Conservation (phyloP, 2,113 vertebrate genomes). For the Scophthalmus maximus region DNA sequence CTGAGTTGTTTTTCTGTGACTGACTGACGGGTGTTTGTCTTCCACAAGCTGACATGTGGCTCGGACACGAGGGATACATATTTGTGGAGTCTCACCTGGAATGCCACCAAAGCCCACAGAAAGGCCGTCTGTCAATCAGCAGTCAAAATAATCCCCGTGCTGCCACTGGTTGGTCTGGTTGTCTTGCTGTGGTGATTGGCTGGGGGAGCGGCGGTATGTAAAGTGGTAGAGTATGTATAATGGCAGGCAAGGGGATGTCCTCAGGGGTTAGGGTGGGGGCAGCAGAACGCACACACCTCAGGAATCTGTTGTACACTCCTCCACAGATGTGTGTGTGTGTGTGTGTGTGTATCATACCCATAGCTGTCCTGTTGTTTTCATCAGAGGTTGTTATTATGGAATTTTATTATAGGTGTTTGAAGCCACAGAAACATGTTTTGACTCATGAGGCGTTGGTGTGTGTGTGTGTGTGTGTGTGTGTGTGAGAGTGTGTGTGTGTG, state of each 20-base stretch:
- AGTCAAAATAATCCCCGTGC: conserved; percentile 21
- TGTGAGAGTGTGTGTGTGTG: too few species aligned
- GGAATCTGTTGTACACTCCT: conserved; percentile 57
- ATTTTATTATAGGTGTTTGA: conserved; percentile 45
- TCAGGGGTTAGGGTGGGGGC: conserved; percentile 72
- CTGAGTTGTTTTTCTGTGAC: not conserved
- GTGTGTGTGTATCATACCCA: conserved; percentile 7
- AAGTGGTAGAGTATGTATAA: conserved; percentile 50
- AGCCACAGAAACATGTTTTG: conserved; percentile 63
- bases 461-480: conserved; percentile 42
- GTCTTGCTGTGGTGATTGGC: conserved; percentile 55
- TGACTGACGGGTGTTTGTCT: not conserved
- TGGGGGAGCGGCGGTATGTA: conserved; percentile 51
- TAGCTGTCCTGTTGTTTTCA: conserved; percentile 40
- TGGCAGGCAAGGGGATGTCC: conserved; percentile 60
- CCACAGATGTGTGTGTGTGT: conserved; percentile 28
- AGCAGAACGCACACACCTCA: conserved; percentile 49
- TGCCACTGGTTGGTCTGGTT: conserved; percentile 69
- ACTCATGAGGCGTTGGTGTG: conserved; percentile 61
- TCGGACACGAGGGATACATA: conserved; percentile 41
- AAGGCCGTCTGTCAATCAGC: conserved; percentile 52
- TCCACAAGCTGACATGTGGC: not conserved
- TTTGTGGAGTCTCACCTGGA: conserved; percentile 66
- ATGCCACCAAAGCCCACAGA: conserved; percentile 36
- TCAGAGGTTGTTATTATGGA: conserved; percentile 25